Evolutionary conservation across 2,113 vertebrate species (phyloP), one percentile per base, ranked within the genome.

Genomic region (Hypomesus transpacificus): DNA sequence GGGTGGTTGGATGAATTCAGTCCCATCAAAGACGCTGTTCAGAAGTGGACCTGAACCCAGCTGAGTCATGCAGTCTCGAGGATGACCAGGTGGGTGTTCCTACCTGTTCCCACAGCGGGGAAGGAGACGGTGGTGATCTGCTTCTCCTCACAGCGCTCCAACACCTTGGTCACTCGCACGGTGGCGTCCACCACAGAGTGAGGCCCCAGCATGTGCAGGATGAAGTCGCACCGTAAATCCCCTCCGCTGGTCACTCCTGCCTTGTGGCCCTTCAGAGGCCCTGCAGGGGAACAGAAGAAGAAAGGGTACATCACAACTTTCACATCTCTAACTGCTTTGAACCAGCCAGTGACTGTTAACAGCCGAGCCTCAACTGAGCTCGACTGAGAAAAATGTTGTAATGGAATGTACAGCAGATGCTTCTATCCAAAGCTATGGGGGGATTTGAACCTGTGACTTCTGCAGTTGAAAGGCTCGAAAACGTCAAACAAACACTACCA

Each of bases 71-170:
- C 7, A 0, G 7, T 46, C 39, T 46, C 2, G 9, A 46, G 39
- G 4, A 2, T 7, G 39, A 2, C 39, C 39, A 46, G 9, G 39
- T 9, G 39, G 39, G 39, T 13, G 39, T 50, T 1, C 50, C 50
- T 79, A 88, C 88, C 88, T 17, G 88, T 88, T 64, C 86, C 86
- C 1, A 88, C 56, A 26, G 88, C 85, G 56, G 88, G 88, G 21
- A 89, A 87, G 31, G 87, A 88, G 52, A 89, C 46, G 0, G 88
- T 86, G 51, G 79, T 79, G 64, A 89, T 79, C 24, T 79, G 54
- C 11, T 81, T 76, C 65, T 84, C 79, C 74, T 89, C 88, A 22
- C 86, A 88, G 57, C 72, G 57, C 34, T 87, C 76, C 75, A 89
- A 71, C 18, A 84, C 87, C 14, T 82, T 88, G 69, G 74, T 78